Percentiles rank a stretch among this genome's conserved stretches.
These are phyloP conservation scores for Hipparchia semele DNA, from an alignment of 2,888 invertebrate genomes.

Conservation along the genomic window DNA sequence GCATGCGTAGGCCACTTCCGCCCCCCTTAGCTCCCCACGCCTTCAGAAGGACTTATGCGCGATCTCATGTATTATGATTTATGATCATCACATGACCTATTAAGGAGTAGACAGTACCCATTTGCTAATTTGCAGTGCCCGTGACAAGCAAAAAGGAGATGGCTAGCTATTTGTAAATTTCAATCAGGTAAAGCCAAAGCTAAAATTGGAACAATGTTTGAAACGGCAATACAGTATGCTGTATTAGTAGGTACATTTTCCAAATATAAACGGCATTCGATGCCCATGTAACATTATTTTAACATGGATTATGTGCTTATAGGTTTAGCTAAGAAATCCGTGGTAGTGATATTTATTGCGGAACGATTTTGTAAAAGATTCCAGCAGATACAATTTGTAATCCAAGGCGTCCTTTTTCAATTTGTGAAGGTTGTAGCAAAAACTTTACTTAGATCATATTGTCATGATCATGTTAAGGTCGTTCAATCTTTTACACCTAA, in stretches of 20 bases:
- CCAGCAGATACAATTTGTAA: neutral
- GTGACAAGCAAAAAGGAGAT: too few species aligned
- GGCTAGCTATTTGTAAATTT: neutral
- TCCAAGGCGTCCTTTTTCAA: neutral
- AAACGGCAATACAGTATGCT: conserved; percentile 2
- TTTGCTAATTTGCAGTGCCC: too few species aligned
- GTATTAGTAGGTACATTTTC: conserved; percentile 7
- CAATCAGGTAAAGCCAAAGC: neutral
- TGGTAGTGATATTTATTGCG: conserved; percentile 16
- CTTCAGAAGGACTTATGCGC: too few species aligned
- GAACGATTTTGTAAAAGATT: neutral
- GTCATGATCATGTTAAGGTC: too few species aligned
- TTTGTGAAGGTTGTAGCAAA: neutral
- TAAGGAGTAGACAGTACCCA: too few species aligned
- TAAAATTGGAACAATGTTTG: neutral
- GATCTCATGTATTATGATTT: too few species aligned
- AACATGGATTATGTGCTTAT: conserved; percentile 16
- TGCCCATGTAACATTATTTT: conserved; percentile 14
- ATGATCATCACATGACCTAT: too few species aligned
- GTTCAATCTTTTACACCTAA: neutral
- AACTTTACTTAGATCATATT: neutral
- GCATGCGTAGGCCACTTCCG: too few species aligned
- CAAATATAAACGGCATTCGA: conserved; percentile 18
- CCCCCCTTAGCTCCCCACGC: too few species aligned
- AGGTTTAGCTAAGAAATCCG: conserved; percentile 10